These are phyloP conservation scores for Tringa solitaria DNA, from an alignment of 2,113 vertebrate genomes.

Conservation along the genomic window DNA sequence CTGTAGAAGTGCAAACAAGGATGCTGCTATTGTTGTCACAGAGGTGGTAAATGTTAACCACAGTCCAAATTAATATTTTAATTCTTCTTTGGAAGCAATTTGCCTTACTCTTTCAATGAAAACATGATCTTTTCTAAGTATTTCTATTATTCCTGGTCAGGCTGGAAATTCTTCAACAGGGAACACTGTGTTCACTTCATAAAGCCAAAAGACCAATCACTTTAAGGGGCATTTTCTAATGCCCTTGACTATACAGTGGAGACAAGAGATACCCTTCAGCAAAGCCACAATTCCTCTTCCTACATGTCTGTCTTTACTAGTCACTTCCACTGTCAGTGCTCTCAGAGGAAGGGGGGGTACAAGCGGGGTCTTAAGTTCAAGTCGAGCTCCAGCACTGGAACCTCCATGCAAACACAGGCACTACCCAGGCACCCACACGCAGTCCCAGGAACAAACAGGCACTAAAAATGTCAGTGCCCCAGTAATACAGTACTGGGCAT, in stretches of 20 bases:
- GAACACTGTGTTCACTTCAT: neutral
- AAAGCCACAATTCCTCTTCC: neutral
- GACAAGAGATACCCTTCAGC: neutral
- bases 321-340: neutral
- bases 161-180: neutral
- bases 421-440: fast-evolving
- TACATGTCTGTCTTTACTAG: neutral
- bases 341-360: neutral
- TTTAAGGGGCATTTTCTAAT: neutral
- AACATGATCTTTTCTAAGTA: neutral
- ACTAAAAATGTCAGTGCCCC: neutral
- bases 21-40: neutral
- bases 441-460: neutral
- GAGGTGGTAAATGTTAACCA: constrained; percentile 16
- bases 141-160: neutral
- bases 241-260: neutral
- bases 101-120: neutral
- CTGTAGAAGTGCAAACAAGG: neutral
- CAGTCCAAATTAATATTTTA: neutral
- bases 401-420: neutral
- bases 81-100: neutral
- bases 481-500: neutral
- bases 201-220: neutral
- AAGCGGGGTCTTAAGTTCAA: neutral
- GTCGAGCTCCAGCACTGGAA: neutral